Evolutionary conservation across 1,140 invertebrate species (phyloP).

Genomic region (Aleiodes sp.): DNA sequence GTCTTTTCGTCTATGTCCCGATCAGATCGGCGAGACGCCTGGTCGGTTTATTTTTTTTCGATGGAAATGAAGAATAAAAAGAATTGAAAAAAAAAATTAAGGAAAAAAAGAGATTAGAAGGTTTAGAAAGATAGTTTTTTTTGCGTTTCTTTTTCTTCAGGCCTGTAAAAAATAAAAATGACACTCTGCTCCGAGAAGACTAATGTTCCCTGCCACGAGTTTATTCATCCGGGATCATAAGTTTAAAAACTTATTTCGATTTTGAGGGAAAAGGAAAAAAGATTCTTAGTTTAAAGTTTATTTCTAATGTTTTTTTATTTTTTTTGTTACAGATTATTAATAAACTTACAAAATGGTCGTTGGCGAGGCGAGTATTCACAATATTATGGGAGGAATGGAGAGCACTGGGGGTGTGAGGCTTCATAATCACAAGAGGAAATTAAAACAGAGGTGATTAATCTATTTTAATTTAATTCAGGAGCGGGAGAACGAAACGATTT

Average conservation of each 20-base stretch:
- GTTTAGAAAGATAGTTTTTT: too few species aligned
- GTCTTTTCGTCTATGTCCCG: slow-evolving; percentile 39
- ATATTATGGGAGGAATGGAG: slow-evolving; percentile 87
- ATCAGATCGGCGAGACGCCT: slow-evolving; percentile 31
- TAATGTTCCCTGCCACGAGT: too few species aligned
- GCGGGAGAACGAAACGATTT: too few species aligned
- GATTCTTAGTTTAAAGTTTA: too few species aligned
- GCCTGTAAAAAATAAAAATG: too few species aligned
- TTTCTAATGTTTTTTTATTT: not conserved
- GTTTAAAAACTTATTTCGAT: too few species aligned
- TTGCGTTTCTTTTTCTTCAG: too few species aligned
- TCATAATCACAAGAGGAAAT: slow-evolving; percentile 82
- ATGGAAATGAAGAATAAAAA: not conserved
- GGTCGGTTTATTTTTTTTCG: slow-evolving; percentile 17
- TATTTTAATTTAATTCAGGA: not conserved
- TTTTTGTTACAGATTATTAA: slow-evolving; percentile 34
- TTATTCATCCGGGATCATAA: too few species aligned
- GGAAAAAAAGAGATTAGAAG: not conserved
- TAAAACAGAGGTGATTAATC: slow-evolving; percentile 75
- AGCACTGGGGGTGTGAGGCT: slow-evolving; percentile 81
- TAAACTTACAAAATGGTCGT: slow-evolving; percentile 74
- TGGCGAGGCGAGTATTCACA: slow-evolving; percentile 77
- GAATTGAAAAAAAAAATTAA: not conserved
- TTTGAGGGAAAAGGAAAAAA: too few species aligned
- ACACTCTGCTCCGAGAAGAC: too few species aligned